Conservation (phyloP, 2,797 vertebrate species). For the Coregonus suidteri region DNA sequence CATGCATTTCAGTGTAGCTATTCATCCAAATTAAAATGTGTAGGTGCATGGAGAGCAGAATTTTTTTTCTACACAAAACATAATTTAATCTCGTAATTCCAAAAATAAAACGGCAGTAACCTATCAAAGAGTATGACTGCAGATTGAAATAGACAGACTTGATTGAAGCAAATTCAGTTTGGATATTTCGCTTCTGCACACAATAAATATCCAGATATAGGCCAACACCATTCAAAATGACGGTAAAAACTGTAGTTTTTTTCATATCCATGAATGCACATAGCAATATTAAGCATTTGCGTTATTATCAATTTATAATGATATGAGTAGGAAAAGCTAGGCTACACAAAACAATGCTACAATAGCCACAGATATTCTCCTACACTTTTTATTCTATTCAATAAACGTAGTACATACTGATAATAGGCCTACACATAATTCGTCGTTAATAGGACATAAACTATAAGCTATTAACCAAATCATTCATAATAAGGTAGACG, state of each 20-base stretch:
- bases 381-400: neutral
- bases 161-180: neutral
- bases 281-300: too few relatives aligned
- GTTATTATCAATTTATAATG: neutral
- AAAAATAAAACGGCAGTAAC: neutral
- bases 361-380: neutral
- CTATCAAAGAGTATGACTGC: neutral
- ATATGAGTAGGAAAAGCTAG: too few relatives aligned
- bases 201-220: neutral
- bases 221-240: neutral
- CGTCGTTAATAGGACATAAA: neutral
- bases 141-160: neutral
- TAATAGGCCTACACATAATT: neutral
- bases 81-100: neutral
- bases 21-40: neutral
- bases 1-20: neutral
- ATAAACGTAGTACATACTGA: neutral
- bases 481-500: slow-evolving; percentile 2
- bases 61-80: neutral
- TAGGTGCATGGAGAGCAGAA: neutral
- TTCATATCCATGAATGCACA: neutral
- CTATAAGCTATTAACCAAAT: too few relatives aligned
- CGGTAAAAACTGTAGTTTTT: neutral
- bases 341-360: slow-evolving; percentile 46
- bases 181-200: neutral